Conservation (phyloP, 2,113 vertebrate species). For the Zosterops pallidus region DNA sequence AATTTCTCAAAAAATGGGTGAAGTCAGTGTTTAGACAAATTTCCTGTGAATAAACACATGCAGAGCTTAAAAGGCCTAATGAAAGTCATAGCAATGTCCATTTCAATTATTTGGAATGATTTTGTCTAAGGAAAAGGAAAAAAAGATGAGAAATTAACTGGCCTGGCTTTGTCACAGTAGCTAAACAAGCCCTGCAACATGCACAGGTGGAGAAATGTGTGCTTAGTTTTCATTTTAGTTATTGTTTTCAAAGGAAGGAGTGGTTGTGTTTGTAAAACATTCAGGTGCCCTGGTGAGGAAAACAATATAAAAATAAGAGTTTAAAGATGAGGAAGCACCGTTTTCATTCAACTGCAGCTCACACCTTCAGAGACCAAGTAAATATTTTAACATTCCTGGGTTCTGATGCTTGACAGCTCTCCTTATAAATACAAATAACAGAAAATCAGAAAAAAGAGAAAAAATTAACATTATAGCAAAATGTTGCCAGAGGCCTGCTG, state of each 20-base stretch:
- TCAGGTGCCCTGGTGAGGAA: not conserved
- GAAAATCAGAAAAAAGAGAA: not conserved
- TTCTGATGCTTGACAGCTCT: not conserved
- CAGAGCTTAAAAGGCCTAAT: not conserved
- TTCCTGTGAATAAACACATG: not conserved
- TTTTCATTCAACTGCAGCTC: not conserved
- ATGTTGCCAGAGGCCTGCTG: conserved; percentile 8
- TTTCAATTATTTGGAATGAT: not conserved
- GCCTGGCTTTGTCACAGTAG: not conserved
- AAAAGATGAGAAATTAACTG: not conserved
- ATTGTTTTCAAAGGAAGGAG: not conserved
- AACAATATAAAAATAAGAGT: not conserved
- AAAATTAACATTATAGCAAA: conserved; percentile 33
- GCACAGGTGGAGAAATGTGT: not conserved
- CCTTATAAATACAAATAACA: conserved; percentile 18
- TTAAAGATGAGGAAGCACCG: not conserved
- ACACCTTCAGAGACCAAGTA: not conserved
- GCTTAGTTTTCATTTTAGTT: not conserved
- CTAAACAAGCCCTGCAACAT: not conserved
- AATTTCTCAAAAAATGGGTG: not conserved
- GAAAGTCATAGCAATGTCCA: not conserved
- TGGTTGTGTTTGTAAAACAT: not conserved
- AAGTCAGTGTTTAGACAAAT: not conserved
- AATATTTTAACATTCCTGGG: not conserved
- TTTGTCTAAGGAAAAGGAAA: not conserved